These are phyloP conservation scores for Suncus etruscus DNA, from an alignment of 2,113 vertebrate genomes.

Conservation along the genomic window DNA sequence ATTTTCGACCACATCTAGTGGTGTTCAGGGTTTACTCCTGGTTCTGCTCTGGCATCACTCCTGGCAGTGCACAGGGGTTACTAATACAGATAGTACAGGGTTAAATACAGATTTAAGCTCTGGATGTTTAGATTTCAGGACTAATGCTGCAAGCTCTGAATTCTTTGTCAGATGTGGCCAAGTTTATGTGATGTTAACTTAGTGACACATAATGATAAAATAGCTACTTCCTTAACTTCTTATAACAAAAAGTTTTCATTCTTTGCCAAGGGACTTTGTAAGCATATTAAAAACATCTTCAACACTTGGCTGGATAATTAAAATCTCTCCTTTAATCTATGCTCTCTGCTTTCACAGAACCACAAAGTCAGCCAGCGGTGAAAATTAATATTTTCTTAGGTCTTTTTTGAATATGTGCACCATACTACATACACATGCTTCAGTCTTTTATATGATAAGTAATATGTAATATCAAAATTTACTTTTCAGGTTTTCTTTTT, in stretches of 20 bases:
- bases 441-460: not conserved
- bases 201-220: not conserved
- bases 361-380: not conserved
- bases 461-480: conserved; percentile 35
- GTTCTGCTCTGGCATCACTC: no score
- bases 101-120: no score
- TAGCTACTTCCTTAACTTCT: conserved; percentile 12
- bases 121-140: not conserved
- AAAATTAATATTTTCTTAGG: not conserved
- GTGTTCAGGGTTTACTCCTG: no score
- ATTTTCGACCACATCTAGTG: no score
- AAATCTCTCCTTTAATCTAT: not conserved
- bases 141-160: conserved; percentile 9
- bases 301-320: not conserved
- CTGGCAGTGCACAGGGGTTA: no score
- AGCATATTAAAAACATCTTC: conserved; percentile 4
- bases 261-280: conserved; percentile 5
- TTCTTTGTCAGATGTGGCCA: conserved; percentile 10
- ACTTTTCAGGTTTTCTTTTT: conserved; percentile 51
- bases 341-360: conserved; percentile 1
- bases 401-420: not conserved
- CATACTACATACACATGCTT: not conserved
- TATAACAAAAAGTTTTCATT: not conserved
- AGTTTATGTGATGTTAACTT: not conserved
- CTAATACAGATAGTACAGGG: no score